Evolutionary conservation across 2,797 vertebrate genomes (phyloP).

Genomic region (Nannoperca australis): DNA sequence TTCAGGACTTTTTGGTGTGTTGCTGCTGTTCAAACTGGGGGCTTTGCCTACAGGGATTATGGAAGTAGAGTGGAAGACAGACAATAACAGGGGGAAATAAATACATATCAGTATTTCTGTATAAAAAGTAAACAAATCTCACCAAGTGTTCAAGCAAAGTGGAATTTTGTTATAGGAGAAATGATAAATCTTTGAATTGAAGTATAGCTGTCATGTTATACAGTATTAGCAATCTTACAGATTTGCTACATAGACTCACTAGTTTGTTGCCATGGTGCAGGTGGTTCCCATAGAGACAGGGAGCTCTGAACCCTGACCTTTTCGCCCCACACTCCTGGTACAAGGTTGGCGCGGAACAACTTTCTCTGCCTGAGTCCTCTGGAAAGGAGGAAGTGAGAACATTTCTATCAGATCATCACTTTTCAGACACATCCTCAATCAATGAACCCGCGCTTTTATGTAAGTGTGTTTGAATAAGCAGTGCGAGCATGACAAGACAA

Average conservation of each 20-base stretch:
- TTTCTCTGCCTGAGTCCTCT: conserved; percentile 44
- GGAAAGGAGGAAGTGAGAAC: neutral
- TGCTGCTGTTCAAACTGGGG: conserved; percentile 24
- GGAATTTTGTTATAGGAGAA: conserved; percentile 1
- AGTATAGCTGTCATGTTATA: neutral
- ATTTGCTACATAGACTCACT: conserved; percentile 49
- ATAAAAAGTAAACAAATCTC: conserved; percentile 3
- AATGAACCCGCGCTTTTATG: conserved; percentile 30
- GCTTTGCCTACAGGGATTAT: conserved; percentile 30
- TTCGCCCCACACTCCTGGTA: conserved; percentile 18
- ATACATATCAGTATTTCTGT: neutral
- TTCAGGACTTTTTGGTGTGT: conserved; percentile 33
- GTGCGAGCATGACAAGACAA: conserved; percentile 34
- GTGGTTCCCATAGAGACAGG: conserved; percentile 23
- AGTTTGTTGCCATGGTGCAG: conserved; percentile 22
- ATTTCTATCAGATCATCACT: conserved; percentile 59
- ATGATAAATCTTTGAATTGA: neutral
- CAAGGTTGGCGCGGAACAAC: neutral
- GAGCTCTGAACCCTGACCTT: conserved; percentile 39
- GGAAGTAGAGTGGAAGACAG: conserved; percentile 15
- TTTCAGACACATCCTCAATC: conserved; percentile 50
- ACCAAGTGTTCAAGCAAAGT: neutral
- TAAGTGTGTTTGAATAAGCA: conserved; percentile 31
- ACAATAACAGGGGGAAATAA: neutral
- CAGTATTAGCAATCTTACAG: neutral